Evolutionary conservation across 2,113 vertebrate species (phyloP), one percentile per base, ranked within the genome.

Genomic region (Orientallactaga bullata): DNA sequence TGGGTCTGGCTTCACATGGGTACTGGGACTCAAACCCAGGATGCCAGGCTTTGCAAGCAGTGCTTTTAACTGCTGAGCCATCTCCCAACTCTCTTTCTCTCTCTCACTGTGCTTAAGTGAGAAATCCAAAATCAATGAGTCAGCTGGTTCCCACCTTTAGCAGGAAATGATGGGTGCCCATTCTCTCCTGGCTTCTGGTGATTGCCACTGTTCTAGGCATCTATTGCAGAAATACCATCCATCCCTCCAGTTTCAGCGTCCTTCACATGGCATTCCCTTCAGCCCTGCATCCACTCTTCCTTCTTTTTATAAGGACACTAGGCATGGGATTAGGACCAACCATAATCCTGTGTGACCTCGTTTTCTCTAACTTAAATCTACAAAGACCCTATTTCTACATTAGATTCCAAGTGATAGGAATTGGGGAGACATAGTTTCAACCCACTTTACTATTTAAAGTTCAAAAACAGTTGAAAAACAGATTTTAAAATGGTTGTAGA

Each of bases 381-480:
- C 68, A 69, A 68, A 32, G 85, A 92, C 23, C 18, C 79, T 58
- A 24, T 58, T 91, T 88, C 72, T 78, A 78, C 85, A 68, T 80
- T 7, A 15, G 37, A 11, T 63, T 63, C 30, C 51, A 37, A 37
- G 37, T 35, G 63, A 39, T 37, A 58, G 2, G 13, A 65, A 65
- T 79, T 35, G 51, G 51, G 35, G 9, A 63, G 35, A 17, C 37
- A 35, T 6, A 18, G 16, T 63, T 35, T 69, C 81, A 32, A 42
- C 12, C 11, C 26, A n/a, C 2, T 39, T 23, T 11, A 21, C 73
- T 55, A 30, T 55, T 6, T 88, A 15, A 77, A 87, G 60, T 30
- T 39, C 30, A 37, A 35, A 68, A 82, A n/a, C 58, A 81, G 17
- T 55, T 63, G 61, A 24, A 63, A 63, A 24, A 63, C 61, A 24